Evolutionary conservation across 2,888 invertebrate genomes (phyloP).

Genomic region (Eilema griseolum): DNA sequence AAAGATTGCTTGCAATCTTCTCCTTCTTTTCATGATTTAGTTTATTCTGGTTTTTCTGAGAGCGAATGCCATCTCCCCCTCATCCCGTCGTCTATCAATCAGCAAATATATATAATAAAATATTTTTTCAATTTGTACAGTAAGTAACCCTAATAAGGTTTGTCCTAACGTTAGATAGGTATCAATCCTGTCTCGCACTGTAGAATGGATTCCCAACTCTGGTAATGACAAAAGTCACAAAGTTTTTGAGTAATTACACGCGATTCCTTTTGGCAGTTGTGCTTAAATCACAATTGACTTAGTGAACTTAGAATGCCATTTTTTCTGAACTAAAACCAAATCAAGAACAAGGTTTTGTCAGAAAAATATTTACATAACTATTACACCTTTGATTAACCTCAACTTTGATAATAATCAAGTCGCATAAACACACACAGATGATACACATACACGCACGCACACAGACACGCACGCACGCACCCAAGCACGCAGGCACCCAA

Average conservation of each 20-base stretch:
- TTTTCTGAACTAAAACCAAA: constrained; percentile 9
- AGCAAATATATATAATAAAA: background rate
- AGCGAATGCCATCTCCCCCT: too few species aligned
- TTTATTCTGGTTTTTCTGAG: too few species aligned
- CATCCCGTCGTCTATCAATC: too few species aligned
- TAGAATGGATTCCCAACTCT: constrained; percentile 39
- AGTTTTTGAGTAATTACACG: constrained; percentile 68
- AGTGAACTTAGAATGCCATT: constrained; percentile 22
- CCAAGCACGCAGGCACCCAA: too few species aligned
- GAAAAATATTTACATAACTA: too few species aligned
- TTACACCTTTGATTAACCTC: too few species aligned
- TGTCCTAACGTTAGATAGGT: constrained; percentile 6
- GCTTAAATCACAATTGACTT: constrained; percentile 37
- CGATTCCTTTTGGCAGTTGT: constrained; percentile 53
- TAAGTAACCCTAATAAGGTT: constrained; percentile 31
- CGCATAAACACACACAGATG: too few species aligned
- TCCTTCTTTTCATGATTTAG: too few species aligned
- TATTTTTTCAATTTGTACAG: background rate
- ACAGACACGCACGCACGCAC: too few species aligned
- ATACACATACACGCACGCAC: too few species aligned
- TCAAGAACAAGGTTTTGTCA: background rate
- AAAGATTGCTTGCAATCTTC: too few species aligned
- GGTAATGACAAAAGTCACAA: constrained; percentile 63
- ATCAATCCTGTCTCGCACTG: constrained; percentile 10
- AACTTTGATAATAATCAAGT: too few species aligned